These are phyloP conservation scores for Porites australiensis DNA, from an alignment of 64 coral and sea anemone species.

Conservation along the genomic window DNA sequence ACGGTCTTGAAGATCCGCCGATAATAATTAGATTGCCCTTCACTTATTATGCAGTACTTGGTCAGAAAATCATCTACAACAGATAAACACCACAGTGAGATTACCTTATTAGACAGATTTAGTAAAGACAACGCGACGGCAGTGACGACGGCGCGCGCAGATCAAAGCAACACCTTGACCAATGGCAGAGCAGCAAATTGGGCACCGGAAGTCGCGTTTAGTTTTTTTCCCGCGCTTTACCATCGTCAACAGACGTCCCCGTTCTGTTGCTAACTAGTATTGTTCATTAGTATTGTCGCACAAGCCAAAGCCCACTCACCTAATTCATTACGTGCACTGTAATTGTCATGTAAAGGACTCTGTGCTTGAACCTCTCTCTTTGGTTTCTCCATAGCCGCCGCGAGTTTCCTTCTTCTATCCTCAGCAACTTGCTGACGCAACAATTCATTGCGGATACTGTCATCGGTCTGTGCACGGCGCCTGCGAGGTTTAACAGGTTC, in stretches of 20 bases:
- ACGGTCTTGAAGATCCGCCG: constrained; percentile 77
- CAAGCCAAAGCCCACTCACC: neutral
- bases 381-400: neutral
- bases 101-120: too few species aligned
- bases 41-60: constrained; percentile 82
- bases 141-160: too few species aligned
- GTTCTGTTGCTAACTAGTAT: neutral
- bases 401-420: constrained; percentile 63
- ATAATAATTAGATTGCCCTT: constrained; percentile 85
- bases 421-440: constrained; percentile 75
- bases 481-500: constrained; percentile 8
- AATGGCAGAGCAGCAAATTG: too few species aligned
- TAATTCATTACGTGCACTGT: neutral
- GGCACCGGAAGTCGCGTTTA: too few species aligned
- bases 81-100: neutral
- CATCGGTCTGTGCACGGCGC: constrained; percentile 59
- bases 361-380: neutral
- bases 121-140: too few species aligned
- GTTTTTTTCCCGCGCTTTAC: too few species aligned
- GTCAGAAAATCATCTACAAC: constrained; percentile 77
- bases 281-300: neutral
- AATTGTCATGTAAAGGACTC: constrained; percentile 8
- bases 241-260: neutral
- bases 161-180: too few species aligned
- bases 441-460: constrained; percentile 71